Evolutionary conservation across 2,113 vertebrate species (phyloP), one percentile per base, ranked within the genome.

Genomic region (Sinocyclocheilus anophthalmus): DNA sequence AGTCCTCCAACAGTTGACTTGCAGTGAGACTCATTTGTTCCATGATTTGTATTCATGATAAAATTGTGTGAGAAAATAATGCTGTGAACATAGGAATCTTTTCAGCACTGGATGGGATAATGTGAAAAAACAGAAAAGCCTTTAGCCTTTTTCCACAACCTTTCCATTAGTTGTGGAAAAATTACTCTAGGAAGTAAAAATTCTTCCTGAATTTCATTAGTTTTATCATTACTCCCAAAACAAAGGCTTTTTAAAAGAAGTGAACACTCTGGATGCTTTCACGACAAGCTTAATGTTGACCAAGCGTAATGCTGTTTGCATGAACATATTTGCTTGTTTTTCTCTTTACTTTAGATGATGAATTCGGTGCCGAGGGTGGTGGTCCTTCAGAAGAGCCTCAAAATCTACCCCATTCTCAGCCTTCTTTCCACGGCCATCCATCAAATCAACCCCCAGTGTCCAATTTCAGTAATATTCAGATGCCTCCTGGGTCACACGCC

Each of bases 401-500:
- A 14, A 87, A 83, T 53, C 85, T 65, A 18, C 61, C 87, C 22
- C 85, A 88, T 3, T 84, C 94, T 30, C 92, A 94, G 13, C 86
- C 94, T 5, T 88, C 93, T 12, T 87, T 93, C 67, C 87, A 90
- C 14, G 72, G 85, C 37, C 81, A 86, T 18, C 65, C 86, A 5
- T 33, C 82, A 22, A 72, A 88, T 53, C 88, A 83, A 1, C 91
- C 87, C 61, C 79, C 91, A 1, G 2, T 88, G 11, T 89, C 94
- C 70, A 95, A 94, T 93, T 97, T 91, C 90, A 94, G 93, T 88
- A 96, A 96, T 87, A 95, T 98, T 88, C 97, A 98, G 86, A 95
- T 99, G 90, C 97, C 97, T 6, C 98, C 97, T 0, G 98, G 98
- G 10, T 97, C 98, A 65, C 98, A 99, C 1, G 97, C 97, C 3